Evolutionary conservation across 2,113 vertebrate genomes (phyloP), one percentile per base, ranked within the genome.

Genomic region (Choloepus hoffmanni): DNA sequence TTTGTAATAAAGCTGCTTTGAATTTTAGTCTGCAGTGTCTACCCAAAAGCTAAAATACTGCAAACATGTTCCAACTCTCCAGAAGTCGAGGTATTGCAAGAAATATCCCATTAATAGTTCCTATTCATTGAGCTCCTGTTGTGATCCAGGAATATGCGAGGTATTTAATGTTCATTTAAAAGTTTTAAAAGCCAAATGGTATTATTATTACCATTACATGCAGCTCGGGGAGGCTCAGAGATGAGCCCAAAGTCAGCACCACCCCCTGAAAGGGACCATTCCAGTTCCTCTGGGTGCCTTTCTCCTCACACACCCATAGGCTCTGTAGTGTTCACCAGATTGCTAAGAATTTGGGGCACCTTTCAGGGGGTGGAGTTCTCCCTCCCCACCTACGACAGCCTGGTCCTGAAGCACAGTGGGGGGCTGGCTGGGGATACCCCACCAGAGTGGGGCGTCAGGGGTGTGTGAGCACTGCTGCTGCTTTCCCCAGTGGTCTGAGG

Each of bases 351-450:
- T 5, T 14, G 40, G 48, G 60, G 24, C 79, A 13, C 16, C 45
- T 36, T 36, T 82, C 30, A 33, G 50, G 85, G 40, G 19, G 40
- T 0, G 7, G 24, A 5, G 63, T 24, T 48, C 1, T 23, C 18
- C 4, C 10, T 30, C 0, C 0, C 10, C 67, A 3, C 12, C 50
- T 30, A 15, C 0, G 9, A 48, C 4, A 4, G 30, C 12, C 6
- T 40, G 23, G 3, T 40, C 33, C 26, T 16, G 19, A 10, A 43
- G 65, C 68, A n/a, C 23, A 2, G 36, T 45, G 21, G 30, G 48
- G 50, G 19, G 4, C 26, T 30, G 18, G n/a, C 67, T 43, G 76
- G 50, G 81, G 48, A 1, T 2, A 24, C 55, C 84, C 73, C 19
- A 21, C 14, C 40, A 10, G 23, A 33, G 30, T 50, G 53, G 26